phyloP scores from a whole-genome alignment of 2,888 invertebrate species.

The Sabatieria punctata region DNA sequence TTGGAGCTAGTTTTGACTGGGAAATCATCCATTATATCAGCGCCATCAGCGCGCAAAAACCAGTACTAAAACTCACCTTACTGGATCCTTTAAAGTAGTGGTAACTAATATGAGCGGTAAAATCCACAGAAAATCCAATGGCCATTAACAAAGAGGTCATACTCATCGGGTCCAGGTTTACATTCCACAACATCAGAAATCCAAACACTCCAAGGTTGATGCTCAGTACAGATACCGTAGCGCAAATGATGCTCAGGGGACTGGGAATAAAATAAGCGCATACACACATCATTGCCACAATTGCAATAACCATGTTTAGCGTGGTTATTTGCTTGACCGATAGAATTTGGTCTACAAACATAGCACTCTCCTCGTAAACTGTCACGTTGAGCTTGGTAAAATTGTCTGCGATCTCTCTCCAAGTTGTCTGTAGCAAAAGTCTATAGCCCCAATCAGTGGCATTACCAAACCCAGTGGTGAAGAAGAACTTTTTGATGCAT shows the following conservation, averaged over 20 bases:
- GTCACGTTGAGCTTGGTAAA: background rate
- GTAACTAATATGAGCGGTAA: background rate
- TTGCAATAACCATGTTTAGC: constrained; percentile 19
- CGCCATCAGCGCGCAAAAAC: no score
- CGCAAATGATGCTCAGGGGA: constrained; percentile 14
- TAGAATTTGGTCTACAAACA: constrained; percentile 16
- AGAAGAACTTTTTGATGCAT: background rate
- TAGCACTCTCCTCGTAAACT: background rate
- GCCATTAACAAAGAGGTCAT: background rate
- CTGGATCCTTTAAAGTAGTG: no score
- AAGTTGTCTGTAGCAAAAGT: no score
- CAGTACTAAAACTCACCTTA: no score
- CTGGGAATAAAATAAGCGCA: constrained; percentile 24
- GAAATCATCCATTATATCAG: no score
- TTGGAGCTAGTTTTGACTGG: no score
- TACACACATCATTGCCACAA: constrained; percentile 25
- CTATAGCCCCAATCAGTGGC: background rate
- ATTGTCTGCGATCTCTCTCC: background rate
- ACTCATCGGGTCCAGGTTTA: background rate
- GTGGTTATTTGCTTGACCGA: constrained; percentile 17
- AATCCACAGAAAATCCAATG: background rate
- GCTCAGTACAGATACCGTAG: constrained; percentile 19
- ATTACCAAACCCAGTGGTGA: background rate
- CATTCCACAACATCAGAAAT: background rate
- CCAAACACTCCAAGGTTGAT: constrained; percentile 15